Evolutionary conservation across 2,888 invertebrate genomes (phyloP), one percentile per base, ranked within the genome.

Genomic region (Eristalis arbustorum): DNA sequence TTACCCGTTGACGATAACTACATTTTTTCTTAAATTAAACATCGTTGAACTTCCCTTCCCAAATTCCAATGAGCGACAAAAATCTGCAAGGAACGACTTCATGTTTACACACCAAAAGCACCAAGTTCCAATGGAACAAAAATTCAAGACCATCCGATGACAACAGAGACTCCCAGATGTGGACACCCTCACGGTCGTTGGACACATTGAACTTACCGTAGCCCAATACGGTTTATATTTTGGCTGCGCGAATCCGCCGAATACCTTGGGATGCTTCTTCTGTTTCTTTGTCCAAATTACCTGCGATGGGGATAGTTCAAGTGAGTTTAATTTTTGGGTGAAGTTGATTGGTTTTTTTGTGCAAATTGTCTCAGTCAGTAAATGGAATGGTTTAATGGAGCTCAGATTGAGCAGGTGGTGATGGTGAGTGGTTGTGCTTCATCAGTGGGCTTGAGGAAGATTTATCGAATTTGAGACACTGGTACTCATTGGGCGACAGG

Each of bases 281-380:
- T 69, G 57, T 56, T 69, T 82, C 61, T 74, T 85, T 13, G 77
- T 78, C 85, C 85, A 85, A 14, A 28, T 78, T 2, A 85, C 82
- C 85, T 85, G 63, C 59, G 59, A 18, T 49, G 8, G 49, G 49
- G 18, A 49, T 49, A 18, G 5, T 49, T 49, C 18, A 49, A 6
- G n/a, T 42, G 31, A 31, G 31, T 31, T n/a, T 25, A 31, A 18
- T 18, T 71, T 59, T 23, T 22, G 73, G 22, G 64, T 77, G 77
- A 73, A 78, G 82, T 82, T 42, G 18, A 18, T 68, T 42, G 18
- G 13, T 68, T 49, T 59, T 22, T 13, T 14, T 1, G 3, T 69
- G 75, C 71, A 28, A 42, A 61, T 34, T 25, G 42, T 6, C 18
- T 42, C 18, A 49, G 49, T 8, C 49, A 64, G 1, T 64, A 62